phyloP scores from a whole-genome alignment of 2,888 invertebrate species.

The Epinotia bilunana region DNA sequence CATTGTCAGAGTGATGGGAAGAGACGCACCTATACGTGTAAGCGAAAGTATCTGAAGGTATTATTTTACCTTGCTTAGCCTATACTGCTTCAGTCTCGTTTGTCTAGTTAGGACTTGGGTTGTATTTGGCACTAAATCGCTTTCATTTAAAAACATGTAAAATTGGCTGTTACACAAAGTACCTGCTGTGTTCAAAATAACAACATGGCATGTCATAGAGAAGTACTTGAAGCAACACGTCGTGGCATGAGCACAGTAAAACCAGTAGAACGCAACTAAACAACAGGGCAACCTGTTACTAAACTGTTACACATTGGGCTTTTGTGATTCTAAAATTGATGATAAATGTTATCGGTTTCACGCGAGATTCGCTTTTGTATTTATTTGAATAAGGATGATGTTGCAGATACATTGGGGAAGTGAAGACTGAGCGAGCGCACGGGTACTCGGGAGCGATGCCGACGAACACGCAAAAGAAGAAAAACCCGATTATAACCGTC shows the following conservation, averaged over 20 bases:
- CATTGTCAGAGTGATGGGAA: background rate
- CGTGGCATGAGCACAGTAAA: constrained; percentile 40
- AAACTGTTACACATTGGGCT: constrained; percentile 9
- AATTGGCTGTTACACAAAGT: background rate
- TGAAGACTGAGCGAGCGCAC: constrained; percentile 85
- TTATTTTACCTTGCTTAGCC: constrained; percentile 19
- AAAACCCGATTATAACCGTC: constrained; percentile 98
- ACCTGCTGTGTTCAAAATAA: constrained; percentile 19
- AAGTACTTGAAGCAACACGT: constrained; percentile 21
- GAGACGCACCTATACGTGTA: constrained; percentile 23
- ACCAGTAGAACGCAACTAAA: constrained; percentile 42
- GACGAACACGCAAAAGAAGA: constrained; percentile 85
- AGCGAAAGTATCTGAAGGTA: constrained; percentile 1
- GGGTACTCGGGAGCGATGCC: constrained; percentile 82
- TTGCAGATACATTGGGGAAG: constrained; percentile 89
- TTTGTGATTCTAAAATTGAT: constrained; percentile 28
- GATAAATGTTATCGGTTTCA: background rate
- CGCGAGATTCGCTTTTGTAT: background rate
- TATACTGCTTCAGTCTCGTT: constrained; percentile 15
- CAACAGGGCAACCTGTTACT: constrained; percentile 42
- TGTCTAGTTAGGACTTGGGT: constrained; percentile 22
- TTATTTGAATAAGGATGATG: constrained; percentile 14
- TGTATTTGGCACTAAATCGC: constrained; percentile 32
- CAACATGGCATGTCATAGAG: constrained; percentile 35
- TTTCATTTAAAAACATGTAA: constrained; percentile 22